Percentiles rank a stretch among this genome's conserved stretches.
Conservation (phyloP, 2,797 vertebrate genomes). For the Hypotaenidia okinawae region DNA sequence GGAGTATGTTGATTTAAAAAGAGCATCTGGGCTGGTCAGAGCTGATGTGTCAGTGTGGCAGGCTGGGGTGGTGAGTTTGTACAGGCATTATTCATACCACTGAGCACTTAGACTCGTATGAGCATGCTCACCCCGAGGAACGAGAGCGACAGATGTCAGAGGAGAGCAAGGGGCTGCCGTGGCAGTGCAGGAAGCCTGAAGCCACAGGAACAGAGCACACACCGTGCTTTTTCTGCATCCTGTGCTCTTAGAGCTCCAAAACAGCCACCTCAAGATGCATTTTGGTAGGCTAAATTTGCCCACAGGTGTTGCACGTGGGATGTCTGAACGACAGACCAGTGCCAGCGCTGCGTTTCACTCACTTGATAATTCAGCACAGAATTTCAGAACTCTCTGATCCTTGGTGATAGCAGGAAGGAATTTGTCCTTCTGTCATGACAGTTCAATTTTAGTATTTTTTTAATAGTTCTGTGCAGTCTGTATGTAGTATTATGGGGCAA, state of each 20-base stretch:
- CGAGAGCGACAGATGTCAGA: rapidly evolving
- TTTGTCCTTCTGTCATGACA: not conserved
- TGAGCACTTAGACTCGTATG: rapidly evolving
- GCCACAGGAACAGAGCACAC: rapidly evolving
- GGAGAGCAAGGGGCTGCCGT: rapidly evolving
- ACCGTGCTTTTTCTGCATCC: not conserved
- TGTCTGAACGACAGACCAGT: not conserved
- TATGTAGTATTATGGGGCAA: not conserved
- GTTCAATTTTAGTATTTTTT: not conserved
- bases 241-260: not conserved
- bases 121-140: not conserved
- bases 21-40: not conserved
- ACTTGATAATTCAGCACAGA: not conserved
- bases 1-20: not conserved
- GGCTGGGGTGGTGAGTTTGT: not conserved
- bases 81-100: not conserved
- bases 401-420: not conserved
- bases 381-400: not conserved
- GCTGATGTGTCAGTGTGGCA: rapidly evolving
- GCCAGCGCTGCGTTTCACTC: not conserved
- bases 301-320: not conserved
- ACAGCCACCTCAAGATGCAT: not conserved
- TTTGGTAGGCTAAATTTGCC: not conserved
- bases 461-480: not conserved
- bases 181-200: not conserved